Evolutionary conservation across 2,888 invertebrate species (phyloP), one percentile per base, ranked within the genome.

Genomic region (Phalangium opilio): DNA sequence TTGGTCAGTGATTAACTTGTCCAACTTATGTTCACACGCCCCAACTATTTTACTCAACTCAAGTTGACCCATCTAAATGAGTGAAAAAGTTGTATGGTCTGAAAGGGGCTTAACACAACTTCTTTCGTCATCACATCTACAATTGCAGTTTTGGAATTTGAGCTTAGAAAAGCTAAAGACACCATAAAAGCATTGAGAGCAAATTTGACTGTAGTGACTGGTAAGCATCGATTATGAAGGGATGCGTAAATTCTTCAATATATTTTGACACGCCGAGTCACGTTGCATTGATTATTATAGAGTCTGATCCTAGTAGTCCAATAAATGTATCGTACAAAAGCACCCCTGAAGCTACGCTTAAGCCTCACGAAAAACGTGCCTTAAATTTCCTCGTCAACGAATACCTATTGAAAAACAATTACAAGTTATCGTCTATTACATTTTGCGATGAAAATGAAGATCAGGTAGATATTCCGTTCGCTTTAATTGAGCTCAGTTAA

Each of bases 371-470:
- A 64, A 79, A 79, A 61, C 71, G 81, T 64, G 84, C 84, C 12
- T 68, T 87, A 2, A 87, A 87, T 68, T 87, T 82, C 67, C 72
- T 89, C 17, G 78, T 87, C 43, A 85, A 89, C 67, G 86, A 87
- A 63, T 86, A 86, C 63, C 70, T 87, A 15, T 67, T 86, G 43
- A 67, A 76, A 15, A 76, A 81, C 63, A 79, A 81, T 50, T 86
- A 84, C 63, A 86, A 86, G 66, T 68, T 87, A 18, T 85, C 86
- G 3, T 83, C 86, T 0, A 85, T 86, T 51, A 87, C 87, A 42
- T 87, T 87, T 68, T 79, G 84, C 34, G 87, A 87, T 72, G 87
- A 87, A 71, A 86, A 85, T 71, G 83, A 83, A 61, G 76, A 83
- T 64, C 86, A 86, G 74, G 81, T 80, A 60, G 49, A 55, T 35